Conservation (phyloP, 2,888 invertebrate species). For the Eupithecia vulgata region DNA sequence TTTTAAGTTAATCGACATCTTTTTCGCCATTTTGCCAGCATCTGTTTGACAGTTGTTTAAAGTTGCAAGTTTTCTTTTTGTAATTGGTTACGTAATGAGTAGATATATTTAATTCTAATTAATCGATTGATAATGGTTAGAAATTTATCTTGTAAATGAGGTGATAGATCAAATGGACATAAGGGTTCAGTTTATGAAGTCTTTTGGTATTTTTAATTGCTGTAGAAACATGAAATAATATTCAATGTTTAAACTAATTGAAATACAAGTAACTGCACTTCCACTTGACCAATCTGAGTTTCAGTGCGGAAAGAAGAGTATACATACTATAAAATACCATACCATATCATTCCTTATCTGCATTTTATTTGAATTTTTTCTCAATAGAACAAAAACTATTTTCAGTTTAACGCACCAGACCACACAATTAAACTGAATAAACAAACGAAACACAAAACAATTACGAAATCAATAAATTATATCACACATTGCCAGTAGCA, state of each 20-base stretch:
- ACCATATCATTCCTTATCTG: no score
- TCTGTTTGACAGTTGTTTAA: constrained; percentile 45
- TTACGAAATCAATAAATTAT: constrained; percentile 27
- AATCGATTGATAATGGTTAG: constrained; percentile 24
- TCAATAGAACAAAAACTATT: neutral
- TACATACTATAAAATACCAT: no score
- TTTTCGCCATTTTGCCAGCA: constrained; percentile 42
- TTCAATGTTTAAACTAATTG: neutral
- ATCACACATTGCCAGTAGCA: constrained; percentile 32
- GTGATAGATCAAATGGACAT: constrained; percentile 24
- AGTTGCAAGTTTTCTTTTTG: constrained; percentile 19
- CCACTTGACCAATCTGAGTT: no score
- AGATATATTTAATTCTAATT: constrained; percentile 31
- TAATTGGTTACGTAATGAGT: constrained; percentile 15
- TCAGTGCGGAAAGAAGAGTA: no score
- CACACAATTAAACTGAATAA: neutral
- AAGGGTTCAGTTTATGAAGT: constrained; percentile 5
- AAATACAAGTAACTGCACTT: neutral
- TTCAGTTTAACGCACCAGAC: neutral
- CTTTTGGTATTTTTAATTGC: neutral
- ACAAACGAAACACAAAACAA: constrained; percentile 3
- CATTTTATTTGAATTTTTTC: neutral
- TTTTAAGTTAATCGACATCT: constrained; percentile 40
- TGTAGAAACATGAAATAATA: neutral
- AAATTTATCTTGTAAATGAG: constrained; percentile 20